phyloP scores from a whole-genome alignment of 2,888 invertebrate species.

The Amitus sp. region DNA sequence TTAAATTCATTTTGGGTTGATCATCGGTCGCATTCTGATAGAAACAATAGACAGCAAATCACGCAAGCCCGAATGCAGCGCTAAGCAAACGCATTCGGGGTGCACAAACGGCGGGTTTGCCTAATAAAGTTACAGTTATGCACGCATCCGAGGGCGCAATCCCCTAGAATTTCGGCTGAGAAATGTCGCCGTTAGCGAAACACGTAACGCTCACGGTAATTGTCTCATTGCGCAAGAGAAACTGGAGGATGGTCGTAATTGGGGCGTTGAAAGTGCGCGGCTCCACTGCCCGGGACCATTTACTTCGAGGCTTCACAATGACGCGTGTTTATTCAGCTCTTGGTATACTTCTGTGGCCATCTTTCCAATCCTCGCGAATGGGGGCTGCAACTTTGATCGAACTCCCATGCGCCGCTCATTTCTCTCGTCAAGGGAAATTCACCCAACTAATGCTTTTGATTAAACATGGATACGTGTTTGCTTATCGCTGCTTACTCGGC shows the following conservation, averaged over 20 bases:
- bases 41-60: constrained; percentile 28
- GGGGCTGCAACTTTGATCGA: constrained; percentile 10
- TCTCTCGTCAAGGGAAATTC: constrained; percentile 9
- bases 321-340: constrained; percentile 14
- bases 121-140: constrained; percentile 37
- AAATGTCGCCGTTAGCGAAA: constrained; percentile 43
- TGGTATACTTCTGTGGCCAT: constrained; percentile 13
- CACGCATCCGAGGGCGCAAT: constrained; percentile 12
- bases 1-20: constrained; percentile 25
- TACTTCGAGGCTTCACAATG: constrained; percentile 18
- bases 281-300: constrained; percentile 22
- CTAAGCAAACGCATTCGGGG: background rate
- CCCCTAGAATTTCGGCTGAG: constrained; percentile 30
- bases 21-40: constrained; percentile 15
- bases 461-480: constrained; percentile 8
- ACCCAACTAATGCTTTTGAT: constrained; percentile 13
- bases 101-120: background rate
- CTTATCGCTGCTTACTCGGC: constrained; percentile 1
- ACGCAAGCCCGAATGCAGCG: constrained; percentile 8
- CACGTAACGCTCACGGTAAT: constrained; percentile 34
- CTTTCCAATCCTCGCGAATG: constrained; percentile 5
- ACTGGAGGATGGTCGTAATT: constrained; percentile 43
- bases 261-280: constrained; percentile 38
- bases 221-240: constrained; percentile 33
- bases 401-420: constrained; percentile 5